phyloP scores from a whole-genome alignment of 2,797 vertebrate genomes.

The Ceryle rudis region DNA sequence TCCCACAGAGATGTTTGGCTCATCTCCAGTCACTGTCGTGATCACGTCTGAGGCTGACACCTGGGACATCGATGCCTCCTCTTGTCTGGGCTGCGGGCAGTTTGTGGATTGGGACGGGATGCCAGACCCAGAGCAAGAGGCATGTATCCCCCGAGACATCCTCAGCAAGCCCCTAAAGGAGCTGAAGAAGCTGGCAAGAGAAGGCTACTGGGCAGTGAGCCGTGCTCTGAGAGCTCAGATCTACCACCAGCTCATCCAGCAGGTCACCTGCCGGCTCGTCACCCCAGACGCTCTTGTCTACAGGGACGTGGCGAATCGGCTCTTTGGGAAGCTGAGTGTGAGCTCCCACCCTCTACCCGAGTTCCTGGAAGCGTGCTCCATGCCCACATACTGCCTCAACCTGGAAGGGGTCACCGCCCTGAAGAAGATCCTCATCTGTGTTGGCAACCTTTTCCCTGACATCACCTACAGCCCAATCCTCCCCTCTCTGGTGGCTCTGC shows the following conservation, averaged over 20 bases:
- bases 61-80: conserved; percentile 80
- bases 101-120: conserved; percentile 90
- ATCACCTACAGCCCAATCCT: conserved; percentile 88
- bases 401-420: conserved; percentile 82
- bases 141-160: conserved; percentile 68
- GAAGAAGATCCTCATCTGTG: conserved; percentile 87
- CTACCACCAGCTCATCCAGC: conserved; percentile 86
- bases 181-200: conserved; percentile 84
- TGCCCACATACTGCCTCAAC: conserved; percentile 88
- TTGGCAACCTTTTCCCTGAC: conserved; percentile 82
- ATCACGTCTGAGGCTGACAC: conserved; percentile 82
- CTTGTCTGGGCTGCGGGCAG: conserved; percentile 81
- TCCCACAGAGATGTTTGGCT: conserved; percentile 41
- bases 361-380: conserved; percentile 84
- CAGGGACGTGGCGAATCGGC: conserved; percentile 71
- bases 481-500: conserved; percentile 84
- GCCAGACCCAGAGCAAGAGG: conserved; percentile 62
- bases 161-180: conserved; percentile 75
- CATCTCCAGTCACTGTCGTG: conserved; percentile 70
- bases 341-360: conserved; percentile 84
- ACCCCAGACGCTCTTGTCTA: conserved; percentile 80
- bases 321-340: conserved; percentile 81
- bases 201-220: conserved; percentile 84
- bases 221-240: conserved; percentile 83
- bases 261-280: conserved; percentile 77